Base-by-base conservation (phyloP, 2,888 invertebrate species). In the Melipona bicolor region DNA sequence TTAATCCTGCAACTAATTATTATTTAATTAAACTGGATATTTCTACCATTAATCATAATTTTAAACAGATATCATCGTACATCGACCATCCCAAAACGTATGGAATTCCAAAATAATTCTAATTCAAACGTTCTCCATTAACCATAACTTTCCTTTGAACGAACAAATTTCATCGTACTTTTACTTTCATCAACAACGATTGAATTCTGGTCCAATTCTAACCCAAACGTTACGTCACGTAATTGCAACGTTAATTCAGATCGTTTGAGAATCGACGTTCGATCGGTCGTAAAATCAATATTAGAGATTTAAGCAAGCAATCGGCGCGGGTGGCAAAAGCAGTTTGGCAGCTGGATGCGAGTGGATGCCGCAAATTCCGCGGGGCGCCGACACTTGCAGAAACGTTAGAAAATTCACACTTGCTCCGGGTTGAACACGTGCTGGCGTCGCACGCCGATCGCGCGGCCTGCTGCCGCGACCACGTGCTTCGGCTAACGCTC, bases 381-480 rank as follows among this genome's bases (percentile, higher is more conserved):
- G 59, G 21, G 5, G 36, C n/a, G 27, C 19, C 72, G 68, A 36
- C 9, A 1, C 9, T 11, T 2, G 11, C 50, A 56, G 32, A 75
- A 84, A 64, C 52, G 76, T 73, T 77, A 54, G 56, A 83, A 78
- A 77, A 77, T 84, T 74, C 81, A 72, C 69, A 59, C 65, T 75
- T 79, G 73, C 76, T 50, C 65, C 79, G 36, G 81, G 78, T 85
- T 88, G 83, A 87, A 87, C 89, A 88, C 85, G 85, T 87, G 86
- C 79, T 80, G 71, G 75, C 77, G 75, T 70, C 67, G 74, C 74
- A 69, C 69, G 74, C 74, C 81, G 86, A 79, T 81, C 75, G 77
- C 64, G 32, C 83, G 79, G 87, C 79, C 83, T 80, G 78, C 74
- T 70, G 74, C 67, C 70, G n/a, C 36, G 65, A 81, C 81, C 84